Conservation (phyloP, 2,797 vertebrate genomes). For the Argya squamiceps region DNA sequence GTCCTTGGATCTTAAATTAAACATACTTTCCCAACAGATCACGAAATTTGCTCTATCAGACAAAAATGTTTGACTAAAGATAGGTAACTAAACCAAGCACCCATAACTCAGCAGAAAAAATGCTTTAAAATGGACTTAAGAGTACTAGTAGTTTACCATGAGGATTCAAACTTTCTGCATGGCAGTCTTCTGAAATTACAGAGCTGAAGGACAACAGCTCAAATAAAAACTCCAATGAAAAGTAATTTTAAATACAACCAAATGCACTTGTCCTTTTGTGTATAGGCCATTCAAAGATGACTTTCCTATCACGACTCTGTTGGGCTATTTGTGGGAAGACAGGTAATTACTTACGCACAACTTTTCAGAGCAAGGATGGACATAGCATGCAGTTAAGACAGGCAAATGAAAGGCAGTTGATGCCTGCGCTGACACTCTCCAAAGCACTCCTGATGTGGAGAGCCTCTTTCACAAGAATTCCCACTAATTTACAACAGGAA, state of each 20-base stretch:
- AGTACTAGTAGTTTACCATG: background rate
- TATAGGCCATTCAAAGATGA: background rate
- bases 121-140: background rate
- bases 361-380: background rate
- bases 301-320: background rate
- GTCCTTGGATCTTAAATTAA: constrained; percentile 6
- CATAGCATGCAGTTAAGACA: background rate
- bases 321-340: background rate
- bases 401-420: constrained; percentile 2
- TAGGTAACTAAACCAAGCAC: background rate
- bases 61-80: background rate
- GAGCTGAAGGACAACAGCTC: background rate
- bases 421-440: background rate
- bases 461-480: background rate
- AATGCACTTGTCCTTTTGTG: background rate
- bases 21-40: background rate
- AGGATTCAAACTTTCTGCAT: background rate
- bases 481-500: constrained; percentile 1
- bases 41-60: background rate
- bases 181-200: background rate
- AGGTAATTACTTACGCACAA: background rate
- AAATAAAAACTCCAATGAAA: background rate
- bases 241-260: background rate
- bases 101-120: background rate
- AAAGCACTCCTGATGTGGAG: background rate